A percentile compares a stretch with the other conserved stretches of the same genome.
Conservation (phyloP, 1,140 invertebrate species). For the Neoseiulus cucumeris region DNA sequence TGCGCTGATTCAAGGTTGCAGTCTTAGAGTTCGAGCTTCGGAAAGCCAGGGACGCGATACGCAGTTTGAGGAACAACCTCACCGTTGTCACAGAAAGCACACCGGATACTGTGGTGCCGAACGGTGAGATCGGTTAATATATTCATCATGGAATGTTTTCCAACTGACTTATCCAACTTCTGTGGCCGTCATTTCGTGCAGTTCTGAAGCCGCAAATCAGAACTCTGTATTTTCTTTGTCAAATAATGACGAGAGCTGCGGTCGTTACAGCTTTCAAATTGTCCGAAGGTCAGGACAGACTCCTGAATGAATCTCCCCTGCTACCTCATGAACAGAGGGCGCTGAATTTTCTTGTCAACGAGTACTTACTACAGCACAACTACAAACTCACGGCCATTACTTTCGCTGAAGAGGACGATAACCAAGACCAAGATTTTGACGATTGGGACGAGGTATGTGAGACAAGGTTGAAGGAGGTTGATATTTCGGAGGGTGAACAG, state of each 20-base stretch:
- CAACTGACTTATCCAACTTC: too few relatives aligned
- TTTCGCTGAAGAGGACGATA: constrained; percentile 74
- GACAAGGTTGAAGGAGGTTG: not conserved
- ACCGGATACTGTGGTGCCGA: constrained; percentile 22
- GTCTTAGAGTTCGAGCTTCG: constrained; percentile 71
- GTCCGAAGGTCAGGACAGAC: constrained; percentile 29
- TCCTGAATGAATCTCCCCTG: constrained; percentile 34
- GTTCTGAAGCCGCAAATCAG: too few relatives aligned
- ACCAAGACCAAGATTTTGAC: constrained; percentile 64
- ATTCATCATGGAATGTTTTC: not conserved
- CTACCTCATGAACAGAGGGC: constrained; percentile 64
- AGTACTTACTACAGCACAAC: constrained; percentile 54
- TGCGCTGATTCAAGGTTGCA: constrained; percentile 20
- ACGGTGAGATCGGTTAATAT: constrained; percentile 1
- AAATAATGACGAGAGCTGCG: not conserved
- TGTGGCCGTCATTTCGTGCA: too few relatives aligned
- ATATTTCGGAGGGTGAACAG: not conserved
- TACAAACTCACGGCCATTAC: constrained; percentile 77
- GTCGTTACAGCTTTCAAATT: constrained; percentile 38
- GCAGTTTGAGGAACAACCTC: constrained; percentile 53
- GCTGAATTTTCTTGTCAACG: constrained; percentile 68
- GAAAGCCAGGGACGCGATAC: constrained; percentile 68
- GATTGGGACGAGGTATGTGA: constrained; percentile 64
- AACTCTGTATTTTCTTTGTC: not conserved
- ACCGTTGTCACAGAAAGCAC: constrained; percentile 29